Conservation (phyloP, 2,113 vertebrate genomes). For the Pampusana beccarii region DNA sequence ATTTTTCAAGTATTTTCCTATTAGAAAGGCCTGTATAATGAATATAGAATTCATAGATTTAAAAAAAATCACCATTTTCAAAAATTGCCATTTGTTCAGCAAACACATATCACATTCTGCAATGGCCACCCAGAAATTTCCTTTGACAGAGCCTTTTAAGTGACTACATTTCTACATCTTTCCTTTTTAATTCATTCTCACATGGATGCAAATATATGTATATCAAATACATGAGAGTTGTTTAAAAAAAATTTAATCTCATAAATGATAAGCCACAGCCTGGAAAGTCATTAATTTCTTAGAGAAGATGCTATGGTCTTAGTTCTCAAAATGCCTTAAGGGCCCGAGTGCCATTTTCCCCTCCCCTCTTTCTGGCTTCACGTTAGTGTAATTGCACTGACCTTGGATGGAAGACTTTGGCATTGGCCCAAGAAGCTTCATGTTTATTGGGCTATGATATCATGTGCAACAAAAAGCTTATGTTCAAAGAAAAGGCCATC, state of each 20-base stretch:
- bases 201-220: neutral
- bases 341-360: neutral
- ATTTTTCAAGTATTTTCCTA: neutral
- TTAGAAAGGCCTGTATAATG: neutral
- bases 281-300: neutral
- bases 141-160: neutral
- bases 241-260: neutral
- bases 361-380: neutral
- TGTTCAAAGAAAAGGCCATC: neutral
- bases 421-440: neutral
- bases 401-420: neutral
- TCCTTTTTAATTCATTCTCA: neutral
- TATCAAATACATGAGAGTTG: neutral
- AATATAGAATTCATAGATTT: neutral
- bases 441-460: constrained; percentile 28
- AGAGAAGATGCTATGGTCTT: neutral
- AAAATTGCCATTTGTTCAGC: neutral
- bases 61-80: neutral
- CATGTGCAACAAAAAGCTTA: constrained; percentile 20
- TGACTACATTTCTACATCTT: neutral
- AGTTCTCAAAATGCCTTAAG: neutral
- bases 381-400: neutral
- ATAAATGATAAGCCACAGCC: neutral
- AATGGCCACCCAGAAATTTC: neutral
- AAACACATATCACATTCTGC: neutral